phyloP scores from a whole-genome alignment of 2,113 vertebrate genomes.

The Anolis carolinensis region DNA sequence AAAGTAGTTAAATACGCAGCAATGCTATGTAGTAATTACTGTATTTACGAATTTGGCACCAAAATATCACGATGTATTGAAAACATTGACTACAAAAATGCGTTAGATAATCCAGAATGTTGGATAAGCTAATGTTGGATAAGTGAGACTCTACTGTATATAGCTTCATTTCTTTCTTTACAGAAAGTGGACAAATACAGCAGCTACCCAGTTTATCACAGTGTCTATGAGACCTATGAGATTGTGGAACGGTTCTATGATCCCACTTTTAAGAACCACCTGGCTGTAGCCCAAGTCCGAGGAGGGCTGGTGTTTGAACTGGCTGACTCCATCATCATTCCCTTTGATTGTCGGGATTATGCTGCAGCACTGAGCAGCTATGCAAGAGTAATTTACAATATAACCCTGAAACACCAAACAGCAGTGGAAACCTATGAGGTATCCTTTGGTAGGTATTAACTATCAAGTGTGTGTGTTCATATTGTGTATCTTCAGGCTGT shows the following conservation, averaged over 20 bases:
- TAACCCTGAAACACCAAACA: constrained; percentile 76
- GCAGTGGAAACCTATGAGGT: constrained; percentile 76
- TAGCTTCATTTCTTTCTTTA: constrained; percentile 29
- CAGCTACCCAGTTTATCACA: constrained; percentile 94
- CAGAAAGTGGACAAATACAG: constrained; percentile 86
- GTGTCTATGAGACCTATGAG: constrained; percentile 93
- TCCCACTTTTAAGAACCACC: constrained; percentile 87
- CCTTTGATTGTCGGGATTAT: constrained; percentile 87
- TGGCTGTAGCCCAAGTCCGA: constrained; percentile 85
- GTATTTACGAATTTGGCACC: too few species aligned
- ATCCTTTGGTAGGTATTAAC: constrained; percentile 84
- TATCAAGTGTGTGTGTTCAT: too few species aligned
- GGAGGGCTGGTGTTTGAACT: constrained; percentile 87
- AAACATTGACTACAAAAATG: too few species aligned
- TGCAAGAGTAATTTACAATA: constrained; percentile 76
- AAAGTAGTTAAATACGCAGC: too few species aligned
- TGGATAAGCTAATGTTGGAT: too few species aligned
- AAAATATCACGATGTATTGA: too few species aligned
- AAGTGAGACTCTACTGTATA: too few species aligned
- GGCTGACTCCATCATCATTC: constrained; percentile 84
- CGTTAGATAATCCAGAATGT: too few species aligned
- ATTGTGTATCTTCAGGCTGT: too few species aligned
- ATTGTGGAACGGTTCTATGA: constrained; percentile 92
- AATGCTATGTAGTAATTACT: too few species aligned
- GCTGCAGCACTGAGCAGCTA: constrained; percentile 82